phyloP scores from a whole-genome alignment of 2,797 vertebrate genomes.

The Chiroxiphia lanceolata region DNA sequence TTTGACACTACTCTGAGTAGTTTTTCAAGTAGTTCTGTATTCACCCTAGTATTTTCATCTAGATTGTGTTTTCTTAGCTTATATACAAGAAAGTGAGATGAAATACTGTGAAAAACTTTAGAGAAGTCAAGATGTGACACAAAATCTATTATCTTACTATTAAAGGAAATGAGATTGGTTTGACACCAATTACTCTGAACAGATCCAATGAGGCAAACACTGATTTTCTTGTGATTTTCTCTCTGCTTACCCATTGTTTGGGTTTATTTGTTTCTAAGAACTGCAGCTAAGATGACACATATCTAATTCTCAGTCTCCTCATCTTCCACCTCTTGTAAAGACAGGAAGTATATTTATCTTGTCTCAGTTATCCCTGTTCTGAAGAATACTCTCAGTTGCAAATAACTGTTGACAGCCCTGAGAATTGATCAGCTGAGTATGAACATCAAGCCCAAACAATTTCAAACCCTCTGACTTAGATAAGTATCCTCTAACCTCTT shows the following conservation, averaged over 20 bases:
- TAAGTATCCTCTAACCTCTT: background rate
- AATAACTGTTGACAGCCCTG: background rate
- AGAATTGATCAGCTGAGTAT: background rate
- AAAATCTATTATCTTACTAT: slow-evolving; percentile 10
- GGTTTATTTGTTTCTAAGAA: background rate
- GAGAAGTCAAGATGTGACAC: background rate
- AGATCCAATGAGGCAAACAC: background rate
- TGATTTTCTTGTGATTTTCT: background rate
- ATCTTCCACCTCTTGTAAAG: background rate
- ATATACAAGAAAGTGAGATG: background rate
- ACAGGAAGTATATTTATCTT: background rate
- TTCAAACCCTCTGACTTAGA: background rate
- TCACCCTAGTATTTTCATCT: background rate
- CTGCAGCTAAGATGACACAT: background rate
- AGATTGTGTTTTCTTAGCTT: background rate
- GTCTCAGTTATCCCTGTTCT: background rate
- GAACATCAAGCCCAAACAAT: background rate
- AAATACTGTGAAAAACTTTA: background rate
- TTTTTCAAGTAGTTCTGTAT: background rate
- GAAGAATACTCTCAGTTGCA: background rate
- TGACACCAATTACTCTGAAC: slow-evolving; percentile 22
- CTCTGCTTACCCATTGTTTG: background rate
- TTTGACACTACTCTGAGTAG: background rate
- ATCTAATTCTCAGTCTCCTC: background rate
- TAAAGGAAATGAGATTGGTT: background rate